Percentiles rank a stretch among this genome's conserved stretches.
Evolutionary conservation across 2,113 vertebrate species (phyloP).

Genomic region (Toxostoma redivivum): DNA sequence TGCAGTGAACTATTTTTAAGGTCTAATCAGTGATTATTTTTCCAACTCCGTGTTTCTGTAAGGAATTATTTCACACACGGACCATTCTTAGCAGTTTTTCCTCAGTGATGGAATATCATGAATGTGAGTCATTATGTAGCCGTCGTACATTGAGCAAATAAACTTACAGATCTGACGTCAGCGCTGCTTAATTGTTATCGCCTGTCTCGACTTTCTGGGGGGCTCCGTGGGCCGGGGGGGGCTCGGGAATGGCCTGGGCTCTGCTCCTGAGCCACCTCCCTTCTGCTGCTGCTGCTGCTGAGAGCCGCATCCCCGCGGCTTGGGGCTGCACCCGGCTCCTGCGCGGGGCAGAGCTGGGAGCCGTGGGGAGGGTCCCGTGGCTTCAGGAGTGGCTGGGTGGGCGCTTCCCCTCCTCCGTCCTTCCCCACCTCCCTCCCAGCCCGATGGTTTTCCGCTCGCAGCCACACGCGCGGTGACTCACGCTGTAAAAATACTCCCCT

Average conservation of each 20-base stretch:
- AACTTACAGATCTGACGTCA: slow-evolving; percentile 90
- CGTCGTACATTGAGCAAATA: slow-evolving; percentile 97
- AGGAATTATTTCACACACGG: slow-evolving; percentile 88
- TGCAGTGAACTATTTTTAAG: slow-evolving; percentile 88
- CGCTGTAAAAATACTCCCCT: slow-evolving; percentile 24
- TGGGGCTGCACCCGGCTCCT: rapidly evolving
- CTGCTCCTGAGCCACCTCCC: background rate
- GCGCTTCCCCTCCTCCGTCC: background rate
- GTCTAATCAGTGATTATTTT: slow-evolving; percentile 89
- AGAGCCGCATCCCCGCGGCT: rapidly evolving
- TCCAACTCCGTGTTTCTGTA: slow-evolving; percentile 82
- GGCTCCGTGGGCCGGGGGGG: background rate
- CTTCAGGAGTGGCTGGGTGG: rapidly evolving
- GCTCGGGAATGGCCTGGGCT: background rate
- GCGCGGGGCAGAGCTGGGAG: background rate
- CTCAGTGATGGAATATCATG: slow-evolving; percentile 95
- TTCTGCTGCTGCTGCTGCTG: rapidly evolving
- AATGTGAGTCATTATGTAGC: slow-evolving; percentile 99
- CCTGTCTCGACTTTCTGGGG: background rate
- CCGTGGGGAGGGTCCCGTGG: rapidly evolving
- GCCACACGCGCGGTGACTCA: background rate
- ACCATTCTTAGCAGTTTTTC: slow-evolving; percentile 97
- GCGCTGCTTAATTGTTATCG: slow-evolving; percentile 43
- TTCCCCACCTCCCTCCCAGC: background rate
- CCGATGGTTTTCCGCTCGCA: background rate